Evolutionary conservation across 1,140 invertebrate species (phyloP).

Genomic region (Conus betulinus): DNA sequence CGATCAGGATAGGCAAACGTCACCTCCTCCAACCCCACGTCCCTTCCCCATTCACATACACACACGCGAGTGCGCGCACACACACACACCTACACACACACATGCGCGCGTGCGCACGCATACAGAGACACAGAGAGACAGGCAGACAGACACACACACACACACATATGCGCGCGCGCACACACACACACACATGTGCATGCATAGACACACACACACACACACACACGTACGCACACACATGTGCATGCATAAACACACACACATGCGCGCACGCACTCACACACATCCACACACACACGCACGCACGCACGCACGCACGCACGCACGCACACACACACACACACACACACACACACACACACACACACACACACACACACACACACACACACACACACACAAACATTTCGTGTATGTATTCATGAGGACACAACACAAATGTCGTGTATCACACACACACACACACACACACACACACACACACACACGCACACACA

Average conservation of each 20-base stretch:
- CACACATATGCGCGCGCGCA: too few relatives aligned
- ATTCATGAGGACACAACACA: not conserved
- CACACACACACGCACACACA: not conserved
- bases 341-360: constrained; percentile 9
- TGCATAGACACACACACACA: not conserved
- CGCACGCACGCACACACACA: not conserved
- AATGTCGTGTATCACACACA: not conserved
- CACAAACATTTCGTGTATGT: too few relatives aligned
- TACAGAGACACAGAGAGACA: too few relatives aligned
- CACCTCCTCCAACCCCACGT: too few relatives aligned
- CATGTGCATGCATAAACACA: not conserved
- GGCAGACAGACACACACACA: too few relatives aligned
- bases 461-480: too few relatives aligned
- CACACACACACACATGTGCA: not conserved
- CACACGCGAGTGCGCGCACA: too few relatives aligned
- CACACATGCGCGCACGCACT: not conserved
- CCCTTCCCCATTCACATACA: too few relatives aligned
- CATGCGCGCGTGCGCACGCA: too few relatives aligned
- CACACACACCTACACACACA: too few relatives aligned
- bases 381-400: too few relatives aligned
- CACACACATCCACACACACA: not conserved
- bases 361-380: not conserved
- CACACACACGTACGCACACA: not conserved
- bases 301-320: not conserved
- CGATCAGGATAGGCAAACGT: too few relatives aligned